phyloP scores from a whole-genome alignment of 2,888 invertebrate species.

The Chalcosyrphus nemorum region DNA sequence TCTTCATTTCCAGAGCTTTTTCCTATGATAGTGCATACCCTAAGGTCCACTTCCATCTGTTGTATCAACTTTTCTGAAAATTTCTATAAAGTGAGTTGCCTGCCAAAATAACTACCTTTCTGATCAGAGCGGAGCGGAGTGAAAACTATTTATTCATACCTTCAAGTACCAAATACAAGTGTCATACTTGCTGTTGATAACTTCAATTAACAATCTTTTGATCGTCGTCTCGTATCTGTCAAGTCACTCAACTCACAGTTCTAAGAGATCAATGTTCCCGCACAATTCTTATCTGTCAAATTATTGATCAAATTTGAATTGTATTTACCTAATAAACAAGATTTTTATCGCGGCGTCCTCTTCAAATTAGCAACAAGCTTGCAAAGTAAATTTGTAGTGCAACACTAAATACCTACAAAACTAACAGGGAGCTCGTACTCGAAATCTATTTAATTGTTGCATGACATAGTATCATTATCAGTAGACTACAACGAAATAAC shows the following conservation, averaged over 20 bases:
- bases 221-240: too few species aligned
- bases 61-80: too few species aligned
- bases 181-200: too few species aligned
- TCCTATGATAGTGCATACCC: too few species aligned
- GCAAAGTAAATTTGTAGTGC: slow-evolving; percentile 49
- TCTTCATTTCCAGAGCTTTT: too few species aligned
- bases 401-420: slow-evolving; percentile 33
- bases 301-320: not conserved
- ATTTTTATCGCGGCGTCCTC: slow-evolving; percentile 17
- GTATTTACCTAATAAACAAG: slow-evolving; percentile 21
- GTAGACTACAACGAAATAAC: slow-evolving; percentile 38
- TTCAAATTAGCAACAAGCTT: slow-evolving; percentile 19
- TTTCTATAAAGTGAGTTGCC: too few species aligned
- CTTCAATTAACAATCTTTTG: too few species aligned
- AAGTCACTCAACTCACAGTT: not conserved
- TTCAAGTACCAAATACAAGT: too few species aligned
- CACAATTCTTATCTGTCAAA: not conserved
- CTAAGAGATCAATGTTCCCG: not conserved
- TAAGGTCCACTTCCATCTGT: too few species aligned
- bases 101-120: too few species aligned
- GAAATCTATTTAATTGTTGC: slow-evolving; percentile 21
- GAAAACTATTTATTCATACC: too few species aligned
- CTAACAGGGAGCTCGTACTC: slow-evolving; percentile 25
- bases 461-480: slow-evolving; percentile 19
- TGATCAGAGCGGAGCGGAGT: too few species aligned